Evolutionary conservation across 2,888 invertebrate genomes (phyloP).

Genomic region (Drosophila merina): DNA sequence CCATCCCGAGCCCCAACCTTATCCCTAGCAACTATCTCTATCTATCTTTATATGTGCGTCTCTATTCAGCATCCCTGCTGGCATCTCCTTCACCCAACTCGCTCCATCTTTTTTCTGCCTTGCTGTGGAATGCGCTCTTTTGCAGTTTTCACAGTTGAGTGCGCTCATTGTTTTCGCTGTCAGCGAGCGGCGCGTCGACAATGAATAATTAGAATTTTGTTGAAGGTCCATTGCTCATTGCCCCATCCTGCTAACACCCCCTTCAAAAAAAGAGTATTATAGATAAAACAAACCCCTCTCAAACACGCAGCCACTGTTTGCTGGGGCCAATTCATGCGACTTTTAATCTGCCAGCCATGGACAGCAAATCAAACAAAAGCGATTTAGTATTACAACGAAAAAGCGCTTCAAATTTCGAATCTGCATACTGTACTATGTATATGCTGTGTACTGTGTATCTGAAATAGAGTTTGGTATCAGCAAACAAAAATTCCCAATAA

Average conservation of each 20-base stretch:
- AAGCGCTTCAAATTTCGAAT: slow-evolving; percentile 5
- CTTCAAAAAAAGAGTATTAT: not conserved
- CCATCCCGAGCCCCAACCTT: slow-evolving; percentile 1
- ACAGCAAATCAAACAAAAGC: slow-evolving; percentile 31
- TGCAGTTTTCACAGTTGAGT: slow-evolving; percentile 74
- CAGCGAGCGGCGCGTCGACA: slow-evolving; percentile 68
- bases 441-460: not conserved
- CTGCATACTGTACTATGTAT: not conserved
- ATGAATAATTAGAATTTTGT: slow-evolving; percentile 72
- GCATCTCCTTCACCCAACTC: not conserved
- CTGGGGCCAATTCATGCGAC: slow-evolving; percentile 38
- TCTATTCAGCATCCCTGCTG: not conserved
- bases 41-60: slow-evolving; percentile 3
- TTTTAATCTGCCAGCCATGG: slow-evolving; percentile 45
- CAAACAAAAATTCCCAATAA: slow-evolving; percentile 14
- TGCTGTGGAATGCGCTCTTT: slow-evolving; percentile 66
- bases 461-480: slow-evolving; percentile 1
- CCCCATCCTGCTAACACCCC: not conserved
- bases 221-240: slow-evolving; percentile 53
- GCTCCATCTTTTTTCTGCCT: slow-evolving; percentile 25
- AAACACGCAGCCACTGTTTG: slow-evolving; percentile 15
- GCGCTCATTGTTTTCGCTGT: slow-evolving; percentile 73
- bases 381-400: slow-evolving; percentile 22
- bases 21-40: slow-evolving; percentile 3
- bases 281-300: not conserved